Evolutionary conservation across 2,888 invertebrate species (phyloP), one percentile per base, ranked within the genome.

Genomic region (Heliconius ismenius): DNA sequence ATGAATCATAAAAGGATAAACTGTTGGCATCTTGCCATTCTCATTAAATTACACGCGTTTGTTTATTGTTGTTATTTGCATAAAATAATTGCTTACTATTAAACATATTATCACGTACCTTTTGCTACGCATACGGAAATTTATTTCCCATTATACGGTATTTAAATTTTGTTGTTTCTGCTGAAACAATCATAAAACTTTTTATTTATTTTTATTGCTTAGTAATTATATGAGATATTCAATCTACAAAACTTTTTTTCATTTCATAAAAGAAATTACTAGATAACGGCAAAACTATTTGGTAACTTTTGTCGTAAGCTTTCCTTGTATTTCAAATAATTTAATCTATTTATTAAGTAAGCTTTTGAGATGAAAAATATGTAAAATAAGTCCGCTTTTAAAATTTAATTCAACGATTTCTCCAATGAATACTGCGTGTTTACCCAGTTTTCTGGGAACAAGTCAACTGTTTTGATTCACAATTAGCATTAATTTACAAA

Each of bases 401-500:
- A 62, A 6, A 26, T 62, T 65, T 13, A 36, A 13, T 28, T 13
- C 54, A 69, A n/a, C n/a, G 32, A 70, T 32, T 58, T 32, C 15
- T 32, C 58, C 21, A 32, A 36, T 70, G n/a, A 13, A 32, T 7
- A 28, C 32, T 18, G 24, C 36, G 18, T 39, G 62, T 43, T 65
- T 68, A 77, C 65, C 49, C 77, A 73, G 24, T 76, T 65, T 76
- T 62, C 62, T 73, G 62, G 69, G 69, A 65, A 76, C 73, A 75
- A 78, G 76, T 74, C 65, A 54, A 79, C 77, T 74, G 74, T 79
- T 75, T 79, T 76, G 80, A 82, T 81, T 81, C 78, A 73, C 76
- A 79, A 80, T 82, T 81, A 79, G 77, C 81, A 67, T 82, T 81
- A 82, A 83, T 83, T 81, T 83, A 80, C 81, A 82, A 83, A 84